Conservation (phyloP, 1,140 invertebrate genomes). For the Pogonomyrmex barbatus region DNA sequence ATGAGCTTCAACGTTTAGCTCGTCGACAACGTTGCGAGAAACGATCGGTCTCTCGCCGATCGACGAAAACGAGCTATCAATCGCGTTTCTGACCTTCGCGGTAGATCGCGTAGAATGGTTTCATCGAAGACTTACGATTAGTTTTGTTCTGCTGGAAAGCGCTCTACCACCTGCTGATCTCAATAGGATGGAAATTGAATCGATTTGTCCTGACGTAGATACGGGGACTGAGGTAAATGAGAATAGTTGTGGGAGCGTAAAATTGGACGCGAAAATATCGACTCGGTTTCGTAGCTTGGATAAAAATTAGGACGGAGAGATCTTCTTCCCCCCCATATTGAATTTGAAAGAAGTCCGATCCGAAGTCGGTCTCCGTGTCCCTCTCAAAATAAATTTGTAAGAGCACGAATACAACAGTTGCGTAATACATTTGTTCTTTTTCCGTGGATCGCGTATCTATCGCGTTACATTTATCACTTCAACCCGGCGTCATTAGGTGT, state of each 20-base stretch:
- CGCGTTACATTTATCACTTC: conserved; percentile 42
- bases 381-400: conserved; percentile 44
- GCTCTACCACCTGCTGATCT: conserved; percentile 46
- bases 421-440: conserved; percentile 36
- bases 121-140: conserved; percentile 56
- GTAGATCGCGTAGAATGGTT: conserved; percentile 45
- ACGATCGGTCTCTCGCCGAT: conserved; percentile 13
- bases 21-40: conserved; percentile 2
- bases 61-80: conserved; percentile 29
- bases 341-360: conserved; percentile 34
- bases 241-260: conserved; percentile 32
- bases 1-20: conserved; percentile 29
- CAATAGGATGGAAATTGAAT: conserved; percentile 68
- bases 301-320: conserved; percentile 29
- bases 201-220: conserved; percentile 38
- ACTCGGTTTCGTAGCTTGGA: background rate
- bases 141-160: conserved; percentile 33
- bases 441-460: conserved; percentile 11
- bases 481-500: conserved; percentile 11
- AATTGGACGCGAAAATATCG: conserved; percentile 53
- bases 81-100: conserved; percentile 35
- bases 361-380: background rate
- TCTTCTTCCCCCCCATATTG: background rate
- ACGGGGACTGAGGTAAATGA: conserved; percentile 6
- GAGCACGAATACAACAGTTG: conserved; percentile 26